A percentile compares a stretch with the other conserved stretches of the same genome.
These are phyloP conservation scores for Ceramica pisi DNA, from an alignment of 2,888 invertebrate genomes.

Conservation along the genomic window DNA sequence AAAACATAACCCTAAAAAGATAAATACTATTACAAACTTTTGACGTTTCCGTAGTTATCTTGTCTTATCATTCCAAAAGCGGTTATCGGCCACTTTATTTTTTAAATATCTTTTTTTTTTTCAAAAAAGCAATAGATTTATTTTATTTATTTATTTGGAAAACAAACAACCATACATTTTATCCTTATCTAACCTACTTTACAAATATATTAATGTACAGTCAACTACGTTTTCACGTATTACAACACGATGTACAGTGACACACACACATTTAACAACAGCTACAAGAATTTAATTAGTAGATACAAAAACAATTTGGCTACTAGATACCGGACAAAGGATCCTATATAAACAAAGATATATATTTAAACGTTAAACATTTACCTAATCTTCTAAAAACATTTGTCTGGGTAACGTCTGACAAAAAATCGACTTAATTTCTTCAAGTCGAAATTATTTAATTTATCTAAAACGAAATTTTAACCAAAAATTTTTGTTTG, in stretches of 20 bases:
- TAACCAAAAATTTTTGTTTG: conserved; percentile 45
- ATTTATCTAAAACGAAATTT: conserved; percentile 44
- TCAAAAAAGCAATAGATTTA: background rate
- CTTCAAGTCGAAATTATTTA: conserved; percentile 21
- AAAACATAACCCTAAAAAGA: too few relatives aligned
- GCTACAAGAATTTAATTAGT: conserved; percentile 17
- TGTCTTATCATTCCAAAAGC: too few relatives aligned
- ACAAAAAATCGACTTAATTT: conserved; percentile 36
- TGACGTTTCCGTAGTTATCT: too few relatives aligned
- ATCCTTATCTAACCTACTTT: too few relatives aligned
- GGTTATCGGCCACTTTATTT: background rate
- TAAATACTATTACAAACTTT: too few relatives aligned
- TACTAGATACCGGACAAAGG: conserved; percentile 7
- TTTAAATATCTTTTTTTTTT: background rate
- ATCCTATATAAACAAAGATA: conserved; percentile 24
- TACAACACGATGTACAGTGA: too few relatives aligned
- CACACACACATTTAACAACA: background rate
- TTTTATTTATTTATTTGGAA: too few relatives aligned
- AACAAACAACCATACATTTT: too few relatives aligned
- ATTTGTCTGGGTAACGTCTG: conserved; percentile 39
- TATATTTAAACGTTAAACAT: conserved; percentile 33
- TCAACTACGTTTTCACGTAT: too few relatives aligned
- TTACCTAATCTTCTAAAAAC: conserved; percentile 37
- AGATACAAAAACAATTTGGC: conserved; percentile 4
- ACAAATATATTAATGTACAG: too few relatives aligned